phyloP scores from a whole-genome alignment of 2,888 invertebrate species.

The Theretra japonica region DNA sequence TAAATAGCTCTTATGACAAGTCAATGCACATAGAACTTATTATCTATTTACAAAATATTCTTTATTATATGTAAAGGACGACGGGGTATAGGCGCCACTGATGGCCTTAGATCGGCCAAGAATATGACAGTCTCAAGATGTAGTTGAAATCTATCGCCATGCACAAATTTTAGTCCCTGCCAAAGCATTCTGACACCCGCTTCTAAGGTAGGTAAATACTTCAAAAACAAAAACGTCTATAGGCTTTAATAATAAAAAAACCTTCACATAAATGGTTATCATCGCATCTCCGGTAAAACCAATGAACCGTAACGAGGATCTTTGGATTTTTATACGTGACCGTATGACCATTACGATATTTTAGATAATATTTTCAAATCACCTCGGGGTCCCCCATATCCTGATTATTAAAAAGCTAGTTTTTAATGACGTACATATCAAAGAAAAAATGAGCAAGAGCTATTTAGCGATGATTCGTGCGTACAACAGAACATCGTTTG shows the following conservation, averaged over 20 bases:
- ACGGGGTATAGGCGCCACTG: too few relatives aligned
- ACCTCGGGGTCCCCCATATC: conserved; percentile 8
- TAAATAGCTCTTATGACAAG: too few relatives aligned
- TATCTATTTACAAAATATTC: too few relatives aligned
- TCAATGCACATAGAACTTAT: too few relatives aligned
- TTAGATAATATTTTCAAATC: background rate
- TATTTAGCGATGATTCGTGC: conserved; percentile 24
- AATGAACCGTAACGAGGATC: background rate
- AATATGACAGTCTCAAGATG: too few relatives aligned
- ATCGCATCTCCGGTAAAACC: background rate
- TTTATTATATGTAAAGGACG: too few relatives aligned
- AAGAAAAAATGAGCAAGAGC: conserved; percentile 17
- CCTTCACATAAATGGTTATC: background rate
- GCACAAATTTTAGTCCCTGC: too few relatives aligned
- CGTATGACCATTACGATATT: too few relatives aligned
- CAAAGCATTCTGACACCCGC: too few relatives aligned
- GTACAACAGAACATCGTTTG: conserved; percentile 20
- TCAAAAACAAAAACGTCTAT: background rate
- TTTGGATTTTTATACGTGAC: background rate
- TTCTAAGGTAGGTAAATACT: too few relatives aligned
- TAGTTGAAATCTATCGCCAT: too few relatives aligned
- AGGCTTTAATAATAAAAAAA: background rate
- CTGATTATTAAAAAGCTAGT: background rate
- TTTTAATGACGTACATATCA: conserved; percentile 4
- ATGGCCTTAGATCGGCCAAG: too few relatives aligned